Base-by-base conservation (phyloP, 2,113 vertebrate genomes). In the Xenopus laevis region DNA sequence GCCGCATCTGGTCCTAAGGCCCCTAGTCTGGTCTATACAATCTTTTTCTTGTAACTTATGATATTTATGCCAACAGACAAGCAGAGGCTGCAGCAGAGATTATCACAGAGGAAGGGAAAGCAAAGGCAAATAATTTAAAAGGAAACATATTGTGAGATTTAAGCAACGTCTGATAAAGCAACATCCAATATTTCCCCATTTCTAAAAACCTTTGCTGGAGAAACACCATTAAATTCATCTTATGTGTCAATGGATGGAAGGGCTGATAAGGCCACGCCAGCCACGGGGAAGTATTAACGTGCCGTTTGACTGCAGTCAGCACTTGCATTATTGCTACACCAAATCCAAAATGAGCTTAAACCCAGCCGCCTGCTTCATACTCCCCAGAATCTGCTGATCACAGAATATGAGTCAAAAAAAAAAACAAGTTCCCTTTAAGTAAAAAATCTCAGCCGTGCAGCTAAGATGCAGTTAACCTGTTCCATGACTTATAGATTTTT, bases 371-470 rank as follows among this genome's bases (percentile, higher is more conserved):
- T n/a, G 58, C 40, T 74, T 64, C 65, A 74, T 18, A 75, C 20
- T 21, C 30, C 33, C 16, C 27, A 20, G 53, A 70, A 77, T 77
- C 74, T 77, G 67, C 74, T 77, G 74, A 76, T 76, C 66, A 13
- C 30, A 11, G 58, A n/a, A 70, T 70, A 76, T 55, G 67, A 3
- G 59, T 20, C n/a, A 11, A 57, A 69, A 13, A 16, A 16, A 55
- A 53, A 47, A 52, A 68, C 60, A 27, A 9, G 57, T 61, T 68
- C 68, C 67, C 72, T 75, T 68, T 75, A 75, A 75, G 57, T 27
- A n/a, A n/a, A n/a, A n/a, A n/a, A n/a, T n/a, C n/a, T n/a, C n/a
- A 44, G 61, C 55, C 61, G 20, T n/a, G n/a, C n/a, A n/a, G 45
- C 46, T 52, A 16, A 68, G 17, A 68, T 21, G 55, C 63, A 61